These are phyloP conservation scores for Scylla paramamosain DNA, from an alignment of 1,140 invertebrate genomes.

Conservation along the genomic window DNA sequence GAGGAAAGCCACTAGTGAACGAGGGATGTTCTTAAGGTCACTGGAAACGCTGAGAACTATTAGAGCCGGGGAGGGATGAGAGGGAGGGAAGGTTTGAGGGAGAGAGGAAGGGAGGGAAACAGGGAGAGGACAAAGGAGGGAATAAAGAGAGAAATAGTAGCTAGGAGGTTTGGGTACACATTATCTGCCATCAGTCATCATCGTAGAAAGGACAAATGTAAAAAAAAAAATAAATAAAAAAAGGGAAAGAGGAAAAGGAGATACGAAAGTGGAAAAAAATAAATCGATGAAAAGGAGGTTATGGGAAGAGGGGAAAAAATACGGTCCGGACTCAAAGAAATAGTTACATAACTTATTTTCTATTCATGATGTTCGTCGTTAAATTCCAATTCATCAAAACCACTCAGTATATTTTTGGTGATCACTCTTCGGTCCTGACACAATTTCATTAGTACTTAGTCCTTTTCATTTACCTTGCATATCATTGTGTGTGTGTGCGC, in stretches of 20 bases:
- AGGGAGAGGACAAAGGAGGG: neutral
- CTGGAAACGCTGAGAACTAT: neutral
- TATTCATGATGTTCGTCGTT: neutral
- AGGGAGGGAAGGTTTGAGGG: neutral
- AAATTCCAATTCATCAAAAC: neutral
- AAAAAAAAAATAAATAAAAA: neutral
- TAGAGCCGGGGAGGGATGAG: neutral
- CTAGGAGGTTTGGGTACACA: neutral
- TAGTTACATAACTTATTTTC: slow-evolving; percentile 5
- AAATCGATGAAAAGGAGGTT: neutral
- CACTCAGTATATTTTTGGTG: neutral
- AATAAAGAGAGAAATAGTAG: neutral
- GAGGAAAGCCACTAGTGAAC: neutral
- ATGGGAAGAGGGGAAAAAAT: neutral
- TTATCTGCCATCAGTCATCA: neutral
- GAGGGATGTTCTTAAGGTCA: neutral
- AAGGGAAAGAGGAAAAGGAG: neutral
- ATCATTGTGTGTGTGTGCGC: neutral
- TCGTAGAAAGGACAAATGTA: neutral
- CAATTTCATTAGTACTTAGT: neutral
- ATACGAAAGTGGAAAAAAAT: neutral
- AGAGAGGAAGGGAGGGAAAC: neutral
- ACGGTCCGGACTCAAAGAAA: neutral
- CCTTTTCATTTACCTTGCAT: neutral
- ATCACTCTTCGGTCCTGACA: neutral